phyloP scores from a whole-genome alignment of 2,888 invertebrate species.

The Leistus spinibarbis region DNA sequence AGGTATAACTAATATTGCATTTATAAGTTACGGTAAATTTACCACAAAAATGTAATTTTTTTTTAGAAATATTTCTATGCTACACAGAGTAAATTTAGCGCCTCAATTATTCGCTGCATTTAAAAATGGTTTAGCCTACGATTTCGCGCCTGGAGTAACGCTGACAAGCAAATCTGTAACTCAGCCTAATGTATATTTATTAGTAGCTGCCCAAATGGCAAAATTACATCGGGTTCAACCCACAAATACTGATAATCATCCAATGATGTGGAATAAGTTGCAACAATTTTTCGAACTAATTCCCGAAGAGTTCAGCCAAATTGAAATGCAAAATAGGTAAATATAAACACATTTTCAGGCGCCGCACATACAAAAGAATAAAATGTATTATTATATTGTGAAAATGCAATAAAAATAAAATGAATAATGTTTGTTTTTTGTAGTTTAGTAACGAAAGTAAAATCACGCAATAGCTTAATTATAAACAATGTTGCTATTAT shows the following conservation, averaged over 20 bases:
- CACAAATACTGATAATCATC: constrained; percentile 55
- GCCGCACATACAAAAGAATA: too few species aligned
- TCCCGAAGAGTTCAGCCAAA: constrained; percentile 72
- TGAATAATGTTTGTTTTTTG: constrained; percentile 13
- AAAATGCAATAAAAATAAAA: constrained; percentile 21
- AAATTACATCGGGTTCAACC: constrained; percentile 73
- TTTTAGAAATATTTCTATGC: constrained; percentile 61
- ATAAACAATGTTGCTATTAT: background rate
- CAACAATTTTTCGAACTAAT: constrained; percentile 75
- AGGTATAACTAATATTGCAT: constrained; percentile 56
- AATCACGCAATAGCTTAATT: background rate
- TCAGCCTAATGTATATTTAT: constrained; percentile 69
- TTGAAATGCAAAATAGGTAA: constrained; percentile 74
- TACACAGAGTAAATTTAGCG: constrained; percentile 78
- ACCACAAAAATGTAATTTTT: background rate
- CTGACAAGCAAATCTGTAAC: constrained; percentile 69
- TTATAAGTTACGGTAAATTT: background rate
- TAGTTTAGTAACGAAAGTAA: background rate
- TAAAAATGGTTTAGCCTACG: constrained; percentile 91
- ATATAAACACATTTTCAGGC: constrained; percentile 32
- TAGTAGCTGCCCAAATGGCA: constrained; percentile 84
- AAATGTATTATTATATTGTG: too few species aligned
- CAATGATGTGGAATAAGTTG: constrained; percentile 79
- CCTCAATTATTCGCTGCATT: constrained; percentile 90
- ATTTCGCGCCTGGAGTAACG: constrained; percentile 83